These are phyloP conservation scores for Siderastrea radians DNA, from an alignment of 92 coral and sea anemone genomes.

Conservation along the genomic window DNA sequence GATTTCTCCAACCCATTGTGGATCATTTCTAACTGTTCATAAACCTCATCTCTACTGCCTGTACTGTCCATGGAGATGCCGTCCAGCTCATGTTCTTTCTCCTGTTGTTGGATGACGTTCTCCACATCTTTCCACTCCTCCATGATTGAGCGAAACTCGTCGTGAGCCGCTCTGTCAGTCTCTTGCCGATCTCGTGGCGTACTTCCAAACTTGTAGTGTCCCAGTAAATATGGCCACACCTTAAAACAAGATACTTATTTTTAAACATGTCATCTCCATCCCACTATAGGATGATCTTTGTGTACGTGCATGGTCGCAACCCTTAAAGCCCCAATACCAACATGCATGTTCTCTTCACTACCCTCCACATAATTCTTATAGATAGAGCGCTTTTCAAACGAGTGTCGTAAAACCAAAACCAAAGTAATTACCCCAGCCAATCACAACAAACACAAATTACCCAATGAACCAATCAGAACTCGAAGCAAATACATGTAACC, in stretches of 20 bases:
- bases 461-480: no score
- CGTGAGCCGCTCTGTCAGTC: slow-evolving; percentile 63
- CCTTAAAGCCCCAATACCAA: no score
- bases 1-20: slow-evolving; percentile 76
- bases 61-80: slow-evolving; percentile 95
- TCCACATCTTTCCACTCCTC: slow-evolving; percentile 97
- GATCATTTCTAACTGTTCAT: slow-evolving; percentile 92
- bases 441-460: no score
- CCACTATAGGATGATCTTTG: no score
- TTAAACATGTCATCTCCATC: no score
- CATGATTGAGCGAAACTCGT: slow-evolving; percentile 75
- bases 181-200: slow-evolving; percentile 81
- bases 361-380: no score
- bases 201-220: slow-evolving; percentile 93
- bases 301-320: no score
- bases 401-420: no score
- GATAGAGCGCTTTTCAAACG: no score
- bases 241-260: neutral
- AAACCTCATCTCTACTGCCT: slow-evolving; percentile 95
- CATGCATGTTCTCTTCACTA: no score
- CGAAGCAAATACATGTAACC: no score
- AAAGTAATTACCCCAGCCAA: no score
- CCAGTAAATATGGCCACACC: slow-evolving; percentile 98
- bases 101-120: slow-evolving; percentile 78
- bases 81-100: slow-evolving; percentile 90